Evolutionary conservation across 1,140 invertebrate genomes (phyloP), one percentile per base, ranked within the genome.

Genomic region (Pseudomyrmex gracilis): DNA sequence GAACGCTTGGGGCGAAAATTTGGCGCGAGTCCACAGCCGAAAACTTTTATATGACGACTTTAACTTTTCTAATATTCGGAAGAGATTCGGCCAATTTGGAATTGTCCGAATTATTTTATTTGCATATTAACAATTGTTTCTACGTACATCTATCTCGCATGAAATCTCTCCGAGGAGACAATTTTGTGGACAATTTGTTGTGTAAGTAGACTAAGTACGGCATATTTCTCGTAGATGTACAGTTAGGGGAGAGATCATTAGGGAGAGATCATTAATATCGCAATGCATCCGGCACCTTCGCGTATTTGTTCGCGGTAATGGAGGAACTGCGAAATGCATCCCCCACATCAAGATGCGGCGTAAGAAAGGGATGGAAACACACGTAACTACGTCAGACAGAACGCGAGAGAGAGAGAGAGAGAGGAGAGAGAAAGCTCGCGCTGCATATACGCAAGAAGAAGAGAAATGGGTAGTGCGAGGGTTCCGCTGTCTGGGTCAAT

Each of bases 301-400:
- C 34, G 49, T 53, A 70, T 55, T 80, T 84, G 80, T 84, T 84
- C 51, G 66, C 34, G 49, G 63, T 80, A 84, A 84, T 84, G 49
- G 74, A 71, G 74, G 60, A 47, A 61, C 24, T 22, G 45, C 51
- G 66, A 51, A 68, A n/a, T 49, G 68, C 34, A 51, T 73, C 45
- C 8, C 8, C 20, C n/a, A 43, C 76, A 34, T 34, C 34, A 66
- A 61, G 45, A 71, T 61, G 15, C 45, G 15, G 51, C 4, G 24
- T 15, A 15, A 55, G 13, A 10, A 61, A 61, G 17, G n/a, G 43
- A 60, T 60, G 57, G 20, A 24, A 34, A 34, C 34, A 70, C 13
- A 53, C n/a, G 49, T 17, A 60, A 73, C 45, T 22, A 43, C 55
- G 43, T 47, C 22, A 17, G 17, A n/a, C 12, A 4, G 34, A 73